These are phyloP conservation scores for Microplitis manilae DNA, from an alignment of 2,888 invertebrate genomes.

Conservation along the genomic window DNA sequence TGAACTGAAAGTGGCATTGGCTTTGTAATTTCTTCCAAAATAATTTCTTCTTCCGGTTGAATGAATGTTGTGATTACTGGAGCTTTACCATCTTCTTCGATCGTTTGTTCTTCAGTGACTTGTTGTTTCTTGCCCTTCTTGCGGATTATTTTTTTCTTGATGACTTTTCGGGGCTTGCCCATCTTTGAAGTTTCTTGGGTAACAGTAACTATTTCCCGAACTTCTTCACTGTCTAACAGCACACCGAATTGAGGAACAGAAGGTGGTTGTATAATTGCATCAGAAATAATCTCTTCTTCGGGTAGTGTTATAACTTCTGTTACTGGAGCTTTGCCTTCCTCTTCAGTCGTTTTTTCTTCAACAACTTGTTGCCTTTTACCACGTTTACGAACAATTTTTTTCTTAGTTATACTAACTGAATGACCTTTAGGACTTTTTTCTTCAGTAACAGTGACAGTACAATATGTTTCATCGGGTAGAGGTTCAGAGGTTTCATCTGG, in stretches of 20 bases:
- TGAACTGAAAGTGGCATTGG: slow-evolving; percentile 50
- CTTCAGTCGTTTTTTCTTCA: slow-evolving; percentile 64
- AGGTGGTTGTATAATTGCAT: slow-evolving; percentile 66
- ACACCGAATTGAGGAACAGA: slow-evolving; percentile 50
- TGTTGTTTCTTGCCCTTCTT: slow-evolving; percentile 66
- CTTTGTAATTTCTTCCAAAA: slow-evolving; percentile 67
- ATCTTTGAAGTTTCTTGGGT: slow-evolving; percentile 57
- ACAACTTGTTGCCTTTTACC: background rate
- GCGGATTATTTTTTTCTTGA: slow-evolving; percentile 63
- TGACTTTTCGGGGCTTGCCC: slow-evolving; percentile 53
- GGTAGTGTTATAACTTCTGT: slow-evolving; percentile 65
- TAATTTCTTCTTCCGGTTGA: slow-evolving; percentile 55
- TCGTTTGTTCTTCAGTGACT: slow-evolving; percentile 69
- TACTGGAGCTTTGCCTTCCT: slow-evolving; percentile 63
- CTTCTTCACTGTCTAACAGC: slow-evolving; percentile 66
- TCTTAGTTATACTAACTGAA: background rate
- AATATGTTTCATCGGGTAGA: background rate
- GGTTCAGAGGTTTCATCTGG: slow-evolving; percentile 40
- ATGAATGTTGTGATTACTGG: slow-evolving; percentile 66
- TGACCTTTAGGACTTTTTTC: background rate
- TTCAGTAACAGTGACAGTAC: background rate
- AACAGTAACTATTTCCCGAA: slow-evolving; percentile 60
- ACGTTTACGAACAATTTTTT: background rate
- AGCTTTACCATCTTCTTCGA: slow-evolving; percentile 69
- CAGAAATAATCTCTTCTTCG: slow-evolving; percentile 47